Conservation (phyloP, 2,888 invertebrate species). For the Mimumesa dahlbomi region DNA sequence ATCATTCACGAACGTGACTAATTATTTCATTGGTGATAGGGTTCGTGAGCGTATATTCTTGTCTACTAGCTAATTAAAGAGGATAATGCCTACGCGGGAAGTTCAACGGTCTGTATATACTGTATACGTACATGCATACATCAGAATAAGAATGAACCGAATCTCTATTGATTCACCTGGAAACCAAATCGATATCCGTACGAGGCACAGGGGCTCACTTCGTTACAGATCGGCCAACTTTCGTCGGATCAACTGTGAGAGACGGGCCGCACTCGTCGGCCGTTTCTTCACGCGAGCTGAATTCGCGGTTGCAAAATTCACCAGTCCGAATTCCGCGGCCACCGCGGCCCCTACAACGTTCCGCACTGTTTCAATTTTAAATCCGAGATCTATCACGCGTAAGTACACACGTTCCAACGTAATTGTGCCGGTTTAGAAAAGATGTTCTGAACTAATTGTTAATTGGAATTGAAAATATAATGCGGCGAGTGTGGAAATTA, state of each 20-base stretch:
- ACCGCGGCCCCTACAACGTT: background rate
- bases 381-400: background rate
- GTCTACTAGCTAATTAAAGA: no score
- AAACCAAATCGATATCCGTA: conserved; percentile 76
- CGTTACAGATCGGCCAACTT: conserved; percentile 68
- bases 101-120: background rate
- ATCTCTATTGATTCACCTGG: conserved; percentile 74
- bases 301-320: conserved; percentile 31
- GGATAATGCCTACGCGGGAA: no score
- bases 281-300: conserved; percentile 29
- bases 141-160: conserved; percentile 63
- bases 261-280: conserved; percentile 29
- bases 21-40: no score
- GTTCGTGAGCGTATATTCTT: no score
- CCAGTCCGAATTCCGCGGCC: conserved; percentile 31
- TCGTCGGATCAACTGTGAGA: conserved; percentile 51
- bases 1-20: no score
- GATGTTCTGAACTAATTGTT: background rate
- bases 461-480: background rate
- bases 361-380: no score
- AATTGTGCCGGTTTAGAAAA: no score
- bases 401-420: background rate
- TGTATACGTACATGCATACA: conserved; percentile 16
- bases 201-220: conserved; percentile 73
- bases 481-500: background rate